Conservation (phyloP, 2,888 invertebrate species). For the Timandra comae region DNA sequence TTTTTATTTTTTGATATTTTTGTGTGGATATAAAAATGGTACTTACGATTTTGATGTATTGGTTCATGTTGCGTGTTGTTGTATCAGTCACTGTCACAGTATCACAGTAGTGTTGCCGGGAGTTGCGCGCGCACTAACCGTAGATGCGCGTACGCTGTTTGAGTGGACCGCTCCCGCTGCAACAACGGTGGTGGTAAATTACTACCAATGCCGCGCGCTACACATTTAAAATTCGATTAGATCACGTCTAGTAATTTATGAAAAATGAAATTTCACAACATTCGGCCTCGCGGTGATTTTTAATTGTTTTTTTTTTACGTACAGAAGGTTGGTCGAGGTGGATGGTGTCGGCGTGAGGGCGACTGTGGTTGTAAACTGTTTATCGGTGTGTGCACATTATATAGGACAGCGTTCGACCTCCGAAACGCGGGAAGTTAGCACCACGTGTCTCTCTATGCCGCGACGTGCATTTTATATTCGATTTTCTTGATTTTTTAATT, state of each 20-base stretch:
- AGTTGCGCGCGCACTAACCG: slow-evolving; percentile 37
- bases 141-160: slow-evolving; percentile 51
- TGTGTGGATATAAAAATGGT: slow-evolving; percentile 10
- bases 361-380: slow-evolving; percentile 58
- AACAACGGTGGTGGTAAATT: slow-evolving; percentile 57
- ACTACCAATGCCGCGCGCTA: slow-evolving; percentile 40
- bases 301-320: slow-evolving; percentile 48
- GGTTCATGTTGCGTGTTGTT: slow-evolving; percentile 47
- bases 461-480: too few relatives aligned
- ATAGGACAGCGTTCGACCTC: slow-evolving; percentile 70
- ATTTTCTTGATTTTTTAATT: too few relatives aligned
- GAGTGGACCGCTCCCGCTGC: slow-evolving; percentile 53
- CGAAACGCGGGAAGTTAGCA: slow-evolving; percentile 51
- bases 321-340: slow-evolving; percentile 38
- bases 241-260: slow-evolving; percentile 39
- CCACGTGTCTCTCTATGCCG: slow-evolving; percentile 28
- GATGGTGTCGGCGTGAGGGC: slow-evolving; percentile 61
- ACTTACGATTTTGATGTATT: slow-evolving; percentile 65
- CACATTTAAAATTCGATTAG: slow-evolving; percentile 28
- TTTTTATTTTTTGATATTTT: slow-evolving; percentile 11
- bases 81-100: slow-evolving; percentile 53
- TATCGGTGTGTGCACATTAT: slow-evolving; percentile 57
- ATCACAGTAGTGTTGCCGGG: slow-evolving; percentile 37
- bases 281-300: slow-evolving; percentile 23
- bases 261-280: slow-evolving; percentile 28